phyloP scores from a whole-genome alignment of 2,797 vertebrate species.

The Thripadectes ignobilis region DNA sequence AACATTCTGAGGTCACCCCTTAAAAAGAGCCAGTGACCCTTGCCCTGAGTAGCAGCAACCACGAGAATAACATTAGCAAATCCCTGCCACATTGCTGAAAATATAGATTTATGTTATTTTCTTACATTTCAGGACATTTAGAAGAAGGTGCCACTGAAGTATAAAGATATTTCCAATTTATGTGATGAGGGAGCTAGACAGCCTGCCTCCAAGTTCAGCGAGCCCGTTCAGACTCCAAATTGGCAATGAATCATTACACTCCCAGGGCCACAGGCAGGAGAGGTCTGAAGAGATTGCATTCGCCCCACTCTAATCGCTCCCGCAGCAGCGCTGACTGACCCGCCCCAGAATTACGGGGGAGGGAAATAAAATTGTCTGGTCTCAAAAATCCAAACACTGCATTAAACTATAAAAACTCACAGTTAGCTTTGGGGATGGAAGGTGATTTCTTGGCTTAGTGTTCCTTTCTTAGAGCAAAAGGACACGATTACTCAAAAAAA shows the following conservation, averaged over 20 bases:
- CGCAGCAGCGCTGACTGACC: neutral
- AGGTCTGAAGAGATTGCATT: slow-evolving; percentile 41
- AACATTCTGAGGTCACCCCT: neutral
- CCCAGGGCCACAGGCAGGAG: slow-evolving; percentile 3
- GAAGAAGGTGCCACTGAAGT: slow-evolving; percentile 7
- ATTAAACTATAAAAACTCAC: slow-evolving; percentile 3
- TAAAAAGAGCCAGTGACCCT: slow-evolving; percentile 32
- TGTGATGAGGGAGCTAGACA: slow-evolving; percentile 50
- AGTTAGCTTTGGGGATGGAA: neutral
- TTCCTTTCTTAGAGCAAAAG: slow-evolving; percentile 40
- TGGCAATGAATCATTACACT: slow-evolving; percentile 34
- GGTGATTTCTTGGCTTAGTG: slow-evolving; percentile 27
- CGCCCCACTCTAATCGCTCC: neutral
- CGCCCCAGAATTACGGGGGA: neutral
- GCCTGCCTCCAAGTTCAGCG: slow-evolving; percentile 45
- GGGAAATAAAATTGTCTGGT: neutral
- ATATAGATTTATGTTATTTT: slow-evolving; percentile 34
- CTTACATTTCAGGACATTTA: slow-evolving; percentile 26
- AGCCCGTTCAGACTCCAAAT: slow-evolving; percentile 59
- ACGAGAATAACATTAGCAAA: neutral
- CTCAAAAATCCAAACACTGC: slow-evolving; percentile 22
- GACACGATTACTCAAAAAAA: neutral
- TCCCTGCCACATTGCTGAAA: neutral
- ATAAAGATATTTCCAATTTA: slow-evolving; percentile 47
- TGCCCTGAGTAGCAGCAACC: neutral